phyloP scores from a whole-genome alignment of 2,113 vertebrate genomes.

The Anhinga rufa region DNA sequence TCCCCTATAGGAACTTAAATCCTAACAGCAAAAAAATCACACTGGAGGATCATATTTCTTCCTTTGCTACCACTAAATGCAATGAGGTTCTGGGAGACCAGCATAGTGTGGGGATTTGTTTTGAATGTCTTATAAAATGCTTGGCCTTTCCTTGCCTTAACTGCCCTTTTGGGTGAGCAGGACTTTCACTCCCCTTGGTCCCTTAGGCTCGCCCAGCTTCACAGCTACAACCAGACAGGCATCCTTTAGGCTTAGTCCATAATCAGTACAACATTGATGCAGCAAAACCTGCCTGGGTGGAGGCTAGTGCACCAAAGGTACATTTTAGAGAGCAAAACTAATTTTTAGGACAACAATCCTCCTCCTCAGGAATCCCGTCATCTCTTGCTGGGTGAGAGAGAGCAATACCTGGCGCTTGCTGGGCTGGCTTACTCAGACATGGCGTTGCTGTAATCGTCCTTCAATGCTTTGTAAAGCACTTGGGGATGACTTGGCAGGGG shows the following conservation, averaged over 20 bases:
- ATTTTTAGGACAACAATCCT: not conserved
- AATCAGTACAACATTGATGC: not conserved
- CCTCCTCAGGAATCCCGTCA: not conserved
- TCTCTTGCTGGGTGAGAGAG: not conserved
- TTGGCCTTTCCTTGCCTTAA: not conserved
- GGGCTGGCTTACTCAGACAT: not conserved
- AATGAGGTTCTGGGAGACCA: not conserved
- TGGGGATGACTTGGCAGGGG: not conserved
- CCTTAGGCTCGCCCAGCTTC: not conserved
- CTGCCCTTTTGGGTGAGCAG: not conserved
- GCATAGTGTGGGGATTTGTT: not conserved
- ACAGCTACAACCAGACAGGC: no score
- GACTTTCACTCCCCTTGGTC: not conserved
- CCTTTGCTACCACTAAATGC: not conserved
- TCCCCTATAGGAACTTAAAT: not conserved
- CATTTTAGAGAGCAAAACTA: not conserved
- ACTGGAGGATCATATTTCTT: not conserved
- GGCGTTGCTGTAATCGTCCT: fast-evolving
- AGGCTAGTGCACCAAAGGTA: not conserved
- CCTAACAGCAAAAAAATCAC: not conserved
- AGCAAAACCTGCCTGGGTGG: not conserved
- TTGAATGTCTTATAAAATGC: not conserved
- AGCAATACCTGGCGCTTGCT: not conserved
- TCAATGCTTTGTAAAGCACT: not conserved
- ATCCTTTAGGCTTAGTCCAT: not conserved